Percentiles rank a stretch among this genome's conserved stretches.
Conservation (phyloP, 2,113 vertebrate genomes). For the Neopipo cinnamomea region DNA sequence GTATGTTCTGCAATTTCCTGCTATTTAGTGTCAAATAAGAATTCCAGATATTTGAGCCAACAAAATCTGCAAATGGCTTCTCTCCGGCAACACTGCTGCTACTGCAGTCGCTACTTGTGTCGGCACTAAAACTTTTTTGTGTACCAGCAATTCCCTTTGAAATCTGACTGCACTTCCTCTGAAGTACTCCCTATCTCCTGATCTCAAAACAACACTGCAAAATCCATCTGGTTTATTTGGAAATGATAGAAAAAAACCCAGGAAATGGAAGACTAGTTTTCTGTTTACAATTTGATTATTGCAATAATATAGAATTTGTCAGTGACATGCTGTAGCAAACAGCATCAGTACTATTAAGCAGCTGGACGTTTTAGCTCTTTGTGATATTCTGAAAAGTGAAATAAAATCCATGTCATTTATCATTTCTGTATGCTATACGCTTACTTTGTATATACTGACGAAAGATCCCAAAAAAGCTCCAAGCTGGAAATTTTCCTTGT, state of each 20-base stretch:
- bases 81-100: neutral
- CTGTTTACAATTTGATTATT: neutral
- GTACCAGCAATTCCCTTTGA: neutral
- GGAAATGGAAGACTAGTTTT: neutral
- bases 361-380: neutral
- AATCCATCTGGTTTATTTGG: neutral
- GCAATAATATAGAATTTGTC: neutral
- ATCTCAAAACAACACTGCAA: neutral
- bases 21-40: neutral
- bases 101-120: neutral
- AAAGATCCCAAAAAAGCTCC: constrained; percentile 97
- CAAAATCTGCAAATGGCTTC: neutral
- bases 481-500: constrained; percentile 97
- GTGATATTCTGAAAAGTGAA: neutral
- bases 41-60: neutral
- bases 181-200: neutral
- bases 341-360: neutral
- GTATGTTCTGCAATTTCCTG: neutral
- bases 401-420: neutral
- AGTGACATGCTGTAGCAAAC: neutral
- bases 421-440: neutral
- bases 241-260: neutral
- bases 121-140: neutral
- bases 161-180: neutral
- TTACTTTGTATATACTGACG: constrained; percentile 99